Base-by-base conservation (phyloP, 2,113 vertebrate genomes). In the Xiphophorus couchianus region DNA sequence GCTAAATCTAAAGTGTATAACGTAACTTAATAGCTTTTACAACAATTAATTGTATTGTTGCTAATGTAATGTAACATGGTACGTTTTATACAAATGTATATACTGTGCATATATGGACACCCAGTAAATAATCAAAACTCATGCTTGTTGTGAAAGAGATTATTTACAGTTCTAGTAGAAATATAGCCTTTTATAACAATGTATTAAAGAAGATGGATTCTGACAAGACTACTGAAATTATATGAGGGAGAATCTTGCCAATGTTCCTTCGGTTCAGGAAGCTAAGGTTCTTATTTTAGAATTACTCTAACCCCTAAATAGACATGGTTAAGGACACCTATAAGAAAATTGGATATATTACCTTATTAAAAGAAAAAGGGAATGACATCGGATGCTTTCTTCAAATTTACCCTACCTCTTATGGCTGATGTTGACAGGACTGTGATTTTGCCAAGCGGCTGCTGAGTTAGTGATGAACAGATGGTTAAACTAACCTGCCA, bases 401-500 rank as follows among this genome's bases (percentile, higher is more conserved):
- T 37, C 31, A 10, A 14, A 69, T 31, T 54, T 54, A 4, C 51
- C 44, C 35, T 27, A 42, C 37, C 15, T 37, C 25, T n/a, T 30
- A 14, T 12, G 14, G 35, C 12, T 37, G 51, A 54, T 25, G 33
- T 27, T 33, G 25, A 7, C 12, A 13, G 22, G 30, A 70, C 12
- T 17, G 7, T 33, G 68, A 69, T 3, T 69, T 69, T 33, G 35
- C 51, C 69, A 70, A 27, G 30, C 58, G 12, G 51, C 30, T 60
- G 30, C 2, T 33, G 30, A 60, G 51, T 31, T 17, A 17, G 51
- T 28, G 51, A 60, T 70, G 33, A 69, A 33, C 68, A 70, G 48
- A 70, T 70, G 48, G 51, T 60, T 35, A 31, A 71, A 27, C 69
- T n/a, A 71, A 37, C 25, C 31, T 61, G 54, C 69, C 51, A 37